These are phyloP conservation scores for Sprattus sprattus DNA, from an alignment of 2,113 vertebrate species.

Conservation along the genomic window DNA sequence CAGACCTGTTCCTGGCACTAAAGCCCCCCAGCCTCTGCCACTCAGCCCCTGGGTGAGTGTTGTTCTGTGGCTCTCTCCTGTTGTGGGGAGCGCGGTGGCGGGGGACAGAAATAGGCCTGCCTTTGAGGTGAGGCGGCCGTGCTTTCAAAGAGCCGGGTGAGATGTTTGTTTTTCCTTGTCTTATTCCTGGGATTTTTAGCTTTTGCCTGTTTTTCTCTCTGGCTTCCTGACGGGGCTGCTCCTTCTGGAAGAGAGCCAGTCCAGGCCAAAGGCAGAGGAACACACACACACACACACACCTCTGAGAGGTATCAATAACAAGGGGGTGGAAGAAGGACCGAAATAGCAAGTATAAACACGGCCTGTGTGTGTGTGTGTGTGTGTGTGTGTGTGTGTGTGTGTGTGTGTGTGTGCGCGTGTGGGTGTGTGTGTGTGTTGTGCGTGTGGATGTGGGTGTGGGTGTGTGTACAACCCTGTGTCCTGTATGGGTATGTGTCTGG, in stretches of 20 bases:
- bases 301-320: slow-evolving; percentile 56
- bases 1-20: too few relatives aligned
- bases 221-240: slow-evolving; percentile 55
- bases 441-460: too few relatives aligned
- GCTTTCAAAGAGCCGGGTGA: slow-evolving; percentile 48
- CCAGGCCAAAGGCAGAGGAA: not conserved
- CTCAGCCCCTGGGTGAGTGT: too few relatives aligned
- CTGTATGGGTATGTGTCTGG: not conserved
- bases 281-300: slow-evolving; percentile 18
- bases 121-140: slow-evolving; percentile 43
- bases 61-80: not conserved
- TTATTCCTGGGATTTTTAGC: slow-evolving; percentile 44
- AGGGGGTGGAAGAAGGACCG: slow-evolving; percentile 18
- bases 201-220: slow-evolving; percentile 58
- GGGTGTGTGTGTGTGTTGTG: too few relatives aligned
- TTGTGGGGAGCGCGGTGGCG: not conserved
- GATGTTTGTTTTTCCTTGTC: slow-evolving; percentile 55
- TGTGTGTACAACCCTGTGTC: slow-evolving; percentile 14
- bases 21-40: too few relatives aligned
- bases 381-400: not conserved
- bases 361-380: slow-evolving; percentile 19
- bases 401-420: too few relatives aligned
- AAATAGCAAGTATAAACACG: slow-evolving; percentile 57
- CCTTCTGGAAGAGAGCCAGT: slow-evolving; percentile 51
- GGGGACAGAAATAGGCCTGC: slow-evolving; percentile 30